Base-by-base conservation (phyloP, 2,888 invertebrate genomes). In the Mayetiola destructor region DNA sequence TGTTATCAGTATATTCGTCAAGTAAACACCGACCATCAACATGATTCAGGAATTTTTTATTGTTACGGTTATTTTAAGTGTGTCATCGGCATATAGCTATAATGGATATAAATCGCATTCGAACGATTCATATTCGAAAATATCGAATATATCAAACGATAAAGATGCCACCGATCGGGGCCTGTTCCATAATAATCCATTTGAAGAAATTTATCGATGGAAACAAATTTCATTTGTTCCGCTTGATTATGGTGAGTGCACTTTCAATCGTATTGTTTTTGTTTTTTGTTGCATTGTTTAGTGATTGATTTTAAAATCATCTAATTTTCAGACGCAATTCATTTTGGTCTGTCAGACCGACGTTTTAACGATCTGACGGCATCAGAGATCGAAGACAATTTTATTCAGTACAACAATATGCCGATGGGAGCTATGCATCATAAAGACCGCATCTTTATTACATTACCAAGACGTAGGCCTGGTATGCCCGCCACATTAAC, bases 401-500 rank as follows among this genome's bases (percentile, higher is more conserved):
- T 30, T 35, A 59, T 57, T 30, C 48, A 54, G 2, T 57, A 58
- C 8, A 58, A 59, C 40, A 59, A 59, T 57, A 20, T 59, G 12
- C 60, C 60, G 2, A 59, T 55, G 57, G 59, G 59, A 6, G 56
- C 59, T 20, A 40, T 56, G 14, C 56, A 54, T 30, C 59, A 57
- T 27, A 55, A 52, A 53, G 53, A 58, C n/a, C 56, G 57, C 42
- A 63, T 84, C n/a, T 82, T 83, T 61, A 66, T 83, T 1, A 80
- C 84, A 0, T 72, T 85, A 1, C 84, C 86, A 0, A 71, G 85
- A 58, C 75, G 85, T 69, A 75, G 78, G 62, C 23, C 48, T 2
- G 78, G 80, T 12, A 52, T 59, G 6, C 76, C 76, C 2, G 68
- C 79, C 0, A 79, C 77, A 4, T 62, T 80, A 10, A 79, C 78